Evolutionary conservation across 2,888 invertebrate species (phyloP), one percentile per base, ranked within the genome.

Genomic region (Smittia sp.): DNA sequence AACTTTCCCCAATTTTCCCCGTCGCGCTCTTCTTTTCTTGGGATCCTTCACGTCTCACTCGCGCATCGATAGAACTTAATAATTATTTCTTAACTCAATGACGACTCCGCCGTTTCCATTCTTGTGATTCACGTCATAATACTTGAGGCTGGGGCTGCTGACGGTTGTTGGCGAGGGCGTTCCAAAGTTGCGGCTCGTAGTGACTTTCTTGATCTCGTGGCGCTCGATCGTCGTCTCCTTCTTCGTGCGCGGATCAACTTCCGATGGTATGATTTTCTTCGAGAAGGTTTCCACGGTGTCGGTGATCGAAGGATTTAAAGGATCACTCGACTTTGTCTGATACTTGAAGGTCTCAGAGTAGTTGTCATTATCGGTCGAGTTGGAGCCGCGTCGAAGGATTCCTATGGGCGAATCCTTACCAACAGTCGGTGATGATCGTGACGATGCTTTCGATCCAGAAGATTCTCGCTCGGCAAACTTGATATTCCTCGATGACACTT

Each of bases 341-440:
- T 89, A 89, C 78, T 89, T 86, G 78, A 88, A 89, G 0, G 89
- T 89, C 80, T 90, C 90, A 0, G 89, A 88, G 79, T 86, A 90
- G 78, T 90, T 89, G 75, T 89, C 89, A 78, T 90, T 89, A 75
- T 89, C 89, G 76, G 88, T 88, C 76, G 88, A 88, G 76, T 87
- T 87, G 78, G 88, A 89, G 22, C 89, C 88, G 73, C 89, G 85
- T 74, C 90, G 83, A 65, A 86, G 82, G 25, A 85, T 82, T 25
- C 73, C 73, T 75, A 74, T 83, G 81, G 3, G 85, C 67, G 76
- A 76, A 25, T 74, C 75, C 24, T 76, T 75, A 11, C 72, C 72
- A 13, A 72, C 81, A 11, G 80, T 78, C 25, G 81, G 79, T 0
- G 80, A 79, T 3, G 85, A 79, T 13, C 83, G 79, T 1, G 82